Evolutionary conservation across 2,113 vertebrate species (phyloP), one percentile per base, ranked within the genome.

Genomic region (Sinocyclocheilus maitianheensis): DNA sequence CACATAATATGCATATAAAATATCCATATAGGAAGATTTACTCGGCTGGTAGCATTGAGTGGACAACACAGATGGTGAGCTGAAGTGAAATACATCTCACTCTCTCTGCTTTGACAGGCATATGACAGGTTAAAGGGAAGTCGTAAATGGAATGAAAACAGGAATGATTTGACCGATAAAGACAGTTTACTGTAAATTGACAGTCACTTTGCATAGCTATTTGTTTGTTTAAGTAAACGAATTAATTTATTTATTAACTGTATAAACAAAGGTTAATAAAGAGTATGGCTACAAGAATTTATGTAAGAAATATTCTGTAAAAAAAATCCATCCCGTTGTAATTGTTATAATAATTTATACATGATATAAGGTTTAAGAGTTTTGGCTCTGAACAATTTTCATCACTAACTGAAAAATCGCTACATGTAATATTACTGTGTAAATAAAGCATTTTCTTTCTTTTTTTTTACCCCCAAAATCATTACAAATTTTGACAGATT

Each of bases 81-180:
- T 37, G 51, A 65, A 79, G 84, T 85, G 48, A 67, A 71, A 43
- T 79, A 55, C 60, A 40, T 67, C 72, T 78, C 34, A 69, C 30
- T 71, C 30, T 53, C 26, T 37, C 84, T 79, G 76, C 53, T 67
- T 53, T 77, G 65, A 79, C 84, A 85, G 60, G 24, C 51, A 60
- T 85, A 18, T 80, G 51, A 24, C 30, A 58, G 67, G 75, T 77
- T 55, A 51, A 77, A 55, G 75, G 46, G 24, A 53, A 77, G 48
- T 53, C 24, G 13, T 30, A 30, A 77, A 13, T 51, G 72, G 11
- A 48, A 46, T 48, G 37, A 46, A 75, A 77, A 40, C 78, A 65
- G 37, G 60, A 65, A 43, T 65, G 58, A 63, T 65, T 65, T 26
- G 37, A 65, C 78, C 1, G 37, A 80, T 34, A 30, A 55, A 37